Evolutionary conservation across 2,888 invertebrate species (phyloP).

Genomic region (Idaea biselata): DNA sequence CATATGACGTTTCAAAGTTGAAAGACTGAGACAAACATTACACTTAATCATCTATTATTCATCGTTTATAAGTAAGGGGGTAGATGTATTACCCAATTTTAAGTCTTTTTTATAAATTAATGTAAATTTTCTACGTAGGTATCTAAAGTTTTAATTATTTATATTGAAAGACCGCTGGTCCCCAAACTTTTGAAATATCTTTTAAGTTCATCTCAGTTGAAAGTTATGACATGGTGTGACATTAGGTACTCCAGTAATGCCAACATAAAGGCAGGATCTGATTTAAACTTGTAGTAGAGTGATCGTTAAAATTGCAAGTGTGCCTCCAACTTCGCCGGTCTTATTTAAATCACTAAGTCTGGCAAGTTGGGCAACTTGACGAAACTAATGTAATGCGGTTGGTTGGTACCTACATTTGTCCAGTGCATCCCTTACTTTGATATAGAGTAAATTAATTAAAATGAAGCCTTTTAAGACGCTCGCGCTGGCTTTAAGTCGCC

Average conservation of each 20-base stretch:
- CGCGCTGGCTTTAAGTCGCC: no score
- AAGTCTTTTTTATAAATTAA: no score
- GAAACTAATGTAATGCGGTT: conserved; percentile 61
- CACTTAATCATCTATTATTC: no score
- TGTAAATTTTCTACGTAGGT: neutral
- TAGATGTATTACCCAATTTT: no score
- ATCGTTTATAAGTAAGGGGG: no score
- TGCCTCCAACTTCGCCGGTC: conserved; percentile 58
- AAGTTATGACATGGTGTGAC: conserved; percentile 18
- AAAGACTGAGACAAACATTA: no score
- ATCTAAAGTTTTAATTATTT: neutral
- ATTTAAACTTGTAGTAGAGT: conserved; percentile 52
- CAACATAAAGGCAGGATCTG: conserved; percentile 53
- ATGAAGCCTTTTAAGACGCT: no score
- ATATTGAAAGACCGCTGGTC: neutral
- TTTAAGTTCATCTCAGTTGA: conserved; percentile 13
- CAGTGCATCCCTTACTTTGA: conserved; percentile 56
- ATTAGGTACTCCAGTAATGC: conserved; percentile 37
- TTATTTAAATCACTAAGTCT: conserved; percentile 77
- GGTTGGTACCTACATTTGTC: conserved; percentile 30
- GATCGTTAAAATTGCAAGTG: conserved; percentile 72
- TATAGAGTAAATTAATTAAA: conserved; percentile 21
- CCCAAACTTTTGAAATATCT: neutral
- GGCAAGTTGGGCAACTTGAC: conserved; percentile 53
- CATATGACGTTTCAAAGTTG: no score